Evolutionary conservation across 2,888 invertebrate species (phyloP), one percentile per base, ranked within the genome.

Genomic region (Pomacea canaliculata): DNA sequence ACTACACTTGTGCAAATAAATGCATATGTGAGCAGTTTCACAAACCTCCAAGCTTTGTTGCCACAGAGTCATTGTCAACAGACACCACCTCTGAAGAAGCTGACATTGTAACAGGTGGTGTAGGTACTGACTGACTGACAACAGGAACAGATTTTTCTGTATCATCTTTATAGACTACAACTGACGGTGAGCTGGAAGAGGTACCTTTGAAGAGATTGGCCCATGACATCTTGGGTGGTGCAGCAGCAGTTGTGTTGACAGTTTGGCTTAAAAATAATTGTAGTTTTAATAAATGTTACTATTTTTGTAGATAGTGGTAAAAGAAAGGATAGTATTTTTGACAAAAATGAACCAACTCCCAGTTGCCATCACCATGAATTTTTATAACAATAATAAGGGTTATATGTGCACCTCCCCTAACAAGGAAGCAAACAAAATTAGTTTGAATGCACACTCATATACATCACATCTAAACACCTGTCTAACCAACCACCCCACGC

Each of bases 31-130:
- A 56, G 8, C 51, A 56, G 10, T 56, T 56, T 48, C 13, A 69
- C 79, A 78, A 80, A 84, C 87, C 86, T 80, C 87, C 87, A 66
- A 87, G 80, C 48, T 82, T 73, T 66, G 80, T 81, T 10, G 85
- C 85, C 49, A 81, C 80, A 48, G 81, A 82, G 77, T 87, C 86
- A 46, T 86, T 83, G n/a, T 81, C 77, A n/a, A 84, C 83, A 48
- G 81, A 72, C 37, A 85, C 86, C 8, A 83, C 85, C n/a, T 76
- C 48, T 66, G 79, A 78, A 62, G 68, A 27, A 16, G 76, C 72
- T 23, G 60, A 67, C 13, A 59, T 67, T n/a, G 66, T 70, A 51
- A 70, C 67, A 59, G 71, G 51, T 49, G 70, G 60, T 16, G 69
- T 62, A 62, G 71, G 67, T 7, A 68, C 67, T 16, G 73, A 66